Conservation (phyloP, 2,888 invertebrate genomes). For the Urechis unicinctus region DNA sequence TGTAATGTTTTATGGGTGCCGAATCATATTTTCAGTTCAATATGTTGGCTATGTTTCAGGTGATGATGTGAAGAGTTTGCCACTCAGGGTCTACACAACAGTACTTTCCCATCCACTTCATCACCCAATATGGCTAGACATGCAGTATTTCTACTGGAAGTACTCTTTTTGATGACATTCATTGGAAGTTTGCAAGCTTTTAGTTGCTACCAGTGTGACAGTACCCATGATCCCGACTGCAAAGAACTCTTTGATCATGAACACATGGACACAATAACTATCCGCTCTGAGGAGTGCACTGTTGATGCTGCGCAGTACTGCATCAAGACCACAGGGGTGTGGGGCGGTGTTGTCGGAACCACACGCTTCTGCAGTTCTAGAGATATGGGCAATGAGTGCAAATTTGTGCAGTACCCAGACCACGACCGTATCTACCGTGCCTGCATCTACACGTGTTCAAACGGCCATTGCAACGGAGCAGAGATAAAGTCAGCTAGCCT, state of each 20-base stretch:
- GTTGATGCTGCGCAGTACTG: slow-evolving; percentile 77
- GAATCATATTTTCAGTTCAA: no score
- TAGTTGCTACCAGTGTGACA: slow-evolving; percentile 79
- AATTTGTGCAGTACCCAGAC: slow-evolving; percentile 48
- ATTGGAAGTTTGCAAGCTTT: no score
- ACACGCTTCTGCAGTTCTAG: slow-evolving; percentile 50
- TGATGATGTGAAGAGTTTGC: no score
- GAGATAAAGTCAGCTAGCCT: no score
- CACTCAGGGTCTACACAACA: no score
- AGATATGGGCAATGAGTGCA: slow-evolving; percentile 49
- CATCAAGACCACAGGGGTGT: slow-evolving; percentile 79
- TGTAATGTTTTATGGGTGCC: no score
- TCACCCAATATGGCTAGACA: no score
- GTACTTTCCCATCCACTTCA: no score
- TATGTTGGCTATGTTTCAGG: no score
- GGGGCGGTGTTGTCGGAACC: slow-evolving; percentile 52
- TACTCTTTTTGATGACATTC: no score
- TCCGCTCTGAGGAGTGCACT: slow-evolving; percentile 62
- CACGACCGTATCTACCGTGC: slow-evolving; percentile 50
- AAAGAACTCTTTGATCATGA: slow-evolving; percentile 57
- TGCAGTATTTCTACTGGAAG: no score
- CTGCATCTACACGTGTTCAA: slow-evolving; percentile 46
- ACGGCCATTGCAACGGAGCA: slow-evolving; percentile 40
- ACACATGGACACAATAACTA: slow-evolving; percentile 54
- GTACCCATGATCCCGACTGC: slow-evolving; percentile 60